phyloP scores from a whole-genome alignment of 2,888 invertebrate species.

The Eremobia ochroleuca region DNA sequence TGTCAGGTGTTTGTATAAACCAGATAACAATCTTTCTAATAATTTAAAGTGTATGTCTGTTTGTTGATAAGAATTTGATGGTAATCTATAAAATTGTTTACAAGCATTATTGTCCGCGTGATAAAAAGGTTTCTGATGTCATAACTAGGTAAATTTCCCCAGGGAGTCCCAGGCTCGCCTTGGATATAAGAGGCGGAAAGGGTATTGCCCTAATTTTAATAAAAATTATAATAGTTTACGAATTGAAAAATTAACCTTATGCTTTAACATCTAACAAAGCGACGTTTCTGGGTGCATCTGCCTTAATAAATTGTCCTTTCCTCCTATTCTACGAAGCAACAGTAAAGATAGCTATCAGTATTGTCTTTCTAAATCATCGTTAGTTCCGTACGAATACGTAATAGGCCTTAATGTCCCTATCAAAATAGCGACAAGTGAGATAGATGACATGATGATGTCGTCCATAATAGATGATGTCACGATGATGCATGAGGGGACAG shows the following conservation, averaged over 20 bases:
- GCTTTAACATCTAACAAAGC: not conserved
- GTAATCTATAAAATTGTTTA: slow-evolving; percentile 26
- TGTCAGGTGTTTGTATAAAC: slow-evolving; percentile 35
- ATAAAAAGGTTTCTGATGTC: slow-evolving; percentile 40
- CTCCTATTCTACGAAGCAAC: slow-evolving; percentile 34
- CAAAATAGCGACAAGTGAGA: slow-evolving; percentile 68
- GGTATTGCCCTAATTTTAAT: slow-evolving; percentile 1
- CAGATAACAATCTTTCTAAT: slow-evolving; percentile 35
- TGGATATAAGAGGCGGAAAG: not conserved
- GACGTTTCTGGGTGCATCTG: slow-evolving; percentile 3
- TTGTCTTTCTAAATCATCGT: slow-evolving; percentile 65
- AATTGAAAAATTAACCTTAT: not conserved
- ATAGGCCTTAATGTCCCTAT: slow-evolving; percentile 64
- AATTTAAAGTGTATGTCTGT: slow-evolving; percentile 12
- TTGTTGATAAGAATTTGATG: slow-evolving; percentile 29
- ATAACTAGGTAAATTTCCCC: slow-evolving; percentile 32
- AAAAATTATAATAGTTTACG: not conserved
- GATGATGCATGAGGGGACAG: slow-evolving; percentile 53
- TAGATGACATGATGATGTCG: slow-evolving; percentile 63
- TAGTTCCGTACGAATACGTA: slow-evolving; percentile 52
- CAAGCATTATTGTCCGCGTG: slow-evolving; percentile 13
- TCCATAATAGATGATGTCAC: slow-evolving; percentile 68
- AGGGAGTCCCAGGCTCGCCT: not conserved
- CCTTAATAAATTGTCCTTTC: slow-evolving; percentile 31
- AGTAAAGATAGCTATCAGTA: slow-evolving; percentile 47